These are phyloP conservation scores for Rhadinocentrus ornatus DNA, from an alignment of 2,797 vertebrate species.

Conservation along the genomic window DNA sequence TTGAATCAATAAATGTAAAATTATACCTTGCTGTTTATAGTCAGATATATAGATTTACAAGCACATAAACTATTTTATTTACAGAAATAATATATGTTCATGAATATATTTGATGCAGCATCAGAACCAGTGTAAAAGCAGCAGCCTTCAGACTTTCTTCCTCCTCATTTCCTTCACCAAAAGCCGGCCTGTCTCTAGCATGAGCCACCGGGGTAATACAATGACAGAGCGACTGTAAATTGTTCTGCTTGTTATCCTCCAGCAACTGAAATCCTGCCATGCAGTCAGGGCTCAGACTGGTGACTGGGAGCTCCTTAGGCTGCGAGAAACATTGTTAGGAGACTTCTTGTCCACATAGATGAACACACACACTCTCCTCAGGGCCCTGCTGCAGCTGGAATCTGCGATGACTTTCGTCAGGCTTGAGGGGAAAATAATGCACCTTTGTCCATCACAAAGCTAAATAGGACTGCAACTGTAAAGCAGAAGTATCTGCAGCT, in stretches of 20 bases:
- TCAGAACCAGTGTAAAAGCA: slow-evolving; percentile 28
- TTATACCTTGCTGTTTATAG: background rate
- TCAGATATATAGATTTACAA: background rate
- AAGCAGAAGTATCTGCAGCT: background rate
- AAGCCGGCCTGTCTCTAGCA: slow-evolving; percentile 49
- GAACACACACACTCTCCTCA: slow-evolving; percentile 26
- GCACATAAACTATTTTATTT: background rate
- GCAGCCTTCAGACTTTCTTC: slow-evolving; percentile 25
- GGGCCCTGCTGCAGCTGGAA: slow-evolving; percentile 63
- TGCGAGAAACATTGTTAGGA: slow-evolving; percentile 73
- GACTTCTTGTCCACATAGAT: slow-evolving; percentile 37
- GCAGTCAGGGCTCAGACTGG: slow-evolving; percentile 64
- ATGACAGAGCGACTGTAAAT: slow-evolving; percentile 74
- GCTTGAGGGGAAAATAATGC: slow-evolving; percentile 44
- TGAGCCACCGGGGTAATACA: slow-evolving; percentile 62
- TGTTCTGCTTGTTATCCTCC: slow-evolving; percentile 77
- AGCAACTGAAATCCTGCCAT: slow-evolving; percentile 75
- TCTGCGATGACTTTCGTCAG: slow-evolving; percentile 45
- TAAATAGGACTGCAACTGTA: slow-evolving; percentile 35
- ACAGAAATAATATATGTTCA: slow-evolving; percentile 18
- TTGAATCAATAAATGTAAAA: background rate
- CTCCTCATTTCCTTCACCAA: slow-evolving; percentile 43
- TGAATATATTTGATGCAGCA: slow-evolving; percentile 28
- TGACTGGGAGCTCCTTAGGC: slow-evolving; percentile 73
- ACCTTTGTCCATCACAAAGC: slow-evolving; percentile 59